Evolutionary conservation across 1,140 invertebrate genomes (phyloP).

Genomic region (Sycophaga agraensis): DNA sequence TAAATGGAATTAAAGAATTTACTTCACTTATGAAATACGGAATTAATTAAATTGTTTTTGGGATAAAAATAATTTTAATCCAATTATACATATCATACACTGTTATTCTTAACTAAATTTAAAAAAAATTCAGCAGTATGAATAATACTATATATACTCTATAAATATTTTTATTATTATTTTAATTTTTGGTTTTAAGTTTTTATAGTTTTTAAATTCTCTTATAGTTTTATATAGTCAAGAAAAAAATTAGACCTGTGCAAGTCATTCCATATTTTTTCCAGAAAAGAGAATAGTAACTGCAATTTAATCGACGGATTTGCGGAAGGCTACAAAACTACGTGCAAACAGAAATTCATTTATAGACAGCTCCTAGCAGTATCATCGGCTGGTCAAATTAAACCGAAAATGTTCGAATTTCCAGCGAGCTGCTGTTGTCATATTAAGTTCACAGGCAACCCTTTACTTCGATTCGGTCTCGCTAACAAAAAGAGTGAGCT

Average conservation of each 20-base stretch:
- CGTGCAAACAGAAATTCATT: constrained; percentile 67
- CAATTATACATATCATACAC: too few species aligned
- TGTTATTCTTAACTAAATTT: too few species aligned
- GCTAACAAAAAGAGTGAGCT: neutral
- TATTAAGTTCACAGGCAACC: constrained; percentile 41
- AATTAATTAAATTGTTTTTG: too few species aligned
- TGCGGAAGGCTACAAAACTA: constrained; percentile 53
- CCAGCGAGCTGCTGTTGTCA: constrained; percentile 68
- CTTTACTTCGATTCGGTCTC: constrained; percentile 19
- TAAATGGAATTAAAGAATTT: too few species aligned
- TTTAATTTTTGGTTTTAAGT: neutral
- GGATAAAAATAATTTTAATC: too few species aligned
- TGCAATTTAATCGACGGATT: constrained; percentile 34
- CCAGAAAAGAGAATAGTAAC: constrained; percentile 38
- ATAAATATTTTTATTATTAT: neutral
- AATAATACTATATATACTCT: neutral
- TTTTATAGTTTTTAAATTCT: neutral
- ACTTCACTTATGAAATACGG: too few species aligned
- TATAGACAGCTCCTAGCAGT: constrained; percentile 61
- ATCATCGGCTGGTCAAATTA: constrained; percentile 52
- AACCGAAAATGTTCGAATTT: constrained; percentile 59
- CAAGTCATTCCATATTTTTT: constrained; percentile 26
- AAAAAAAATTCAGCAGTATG: constrained; percentile 1
- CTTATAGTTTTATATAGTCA: neutral
- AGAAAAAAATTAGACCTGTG: neutral